Percentiles rank a stretch among this genome's conserved stretches.
Evolutionary conservation across 2,888 invertebrate species (phyloP).

Genomic region (Liposcelis brunnea): DNA sequence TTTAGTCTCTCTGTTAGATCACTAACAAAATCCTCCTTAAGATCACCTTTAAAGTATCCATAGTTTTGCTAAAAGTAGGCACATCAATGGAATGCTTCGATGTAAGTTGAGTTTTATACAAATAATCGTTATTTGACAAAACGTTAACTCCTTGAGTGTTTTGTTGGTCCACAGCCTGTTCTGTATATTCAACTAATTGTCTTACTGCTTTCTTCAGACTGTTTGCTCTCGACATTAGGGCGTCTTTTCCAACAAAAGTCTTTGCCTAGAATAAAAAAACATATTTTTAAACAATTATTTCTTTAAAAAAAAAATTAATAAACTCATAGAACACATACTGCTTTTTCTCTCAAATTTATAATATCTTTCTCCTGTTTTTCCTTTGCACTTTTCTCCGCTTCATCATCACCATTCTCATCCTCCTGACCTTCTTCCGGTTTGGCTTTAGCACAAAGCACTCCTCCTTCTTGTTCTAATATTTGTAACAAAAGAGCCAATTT

Average conservation of each 20-base stretch:
- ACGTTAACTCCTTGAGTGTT: conserved; percentile 9
- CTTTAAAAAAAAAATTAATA: background rate
- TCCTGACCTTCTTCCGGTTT: too few species aligned
- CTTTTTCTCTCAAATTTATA: conserved; percentile 11
- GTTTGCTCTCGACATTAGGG: conserved; percentile 47
- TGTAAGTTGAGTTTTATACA: background rate
- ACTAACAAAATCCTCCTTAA: too few species aligned
- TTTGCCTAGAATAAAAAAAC: background rate
- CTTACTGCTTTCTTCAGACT: conserved; percentile 69
- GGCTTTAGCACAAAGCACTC: background rate
- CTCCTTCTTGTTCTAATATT: conserved; percentile 50
- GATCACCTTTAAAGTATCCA: conserved; percentile 26
- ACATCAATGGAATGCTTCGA: background rate
- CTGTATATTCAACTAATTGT: conserved; percentile 63
- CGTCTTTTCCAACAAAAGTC: conserved; percentile 22
- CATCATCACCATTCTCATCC: conserved; percentile 13
- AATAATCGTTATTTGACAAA: too few species aligned
- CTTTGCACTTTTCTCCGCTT: conserved; percentile 12
- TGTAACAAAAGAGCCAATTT: conserved; percentile 57
- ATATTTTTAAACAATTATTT: background rate
- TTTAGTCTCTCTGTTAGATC: too few species aligned
- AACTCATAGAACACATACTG: background rate
- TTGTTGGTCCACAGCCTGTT: conserved; percentile 42
- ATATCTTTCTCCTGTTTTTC: conserved; percentile 17
- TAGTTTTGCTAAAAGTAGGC: conserved; percentile 17